Conservation (phyloP, 2,888 invertebrate genomes). For the Thumatha senex region DNA sequence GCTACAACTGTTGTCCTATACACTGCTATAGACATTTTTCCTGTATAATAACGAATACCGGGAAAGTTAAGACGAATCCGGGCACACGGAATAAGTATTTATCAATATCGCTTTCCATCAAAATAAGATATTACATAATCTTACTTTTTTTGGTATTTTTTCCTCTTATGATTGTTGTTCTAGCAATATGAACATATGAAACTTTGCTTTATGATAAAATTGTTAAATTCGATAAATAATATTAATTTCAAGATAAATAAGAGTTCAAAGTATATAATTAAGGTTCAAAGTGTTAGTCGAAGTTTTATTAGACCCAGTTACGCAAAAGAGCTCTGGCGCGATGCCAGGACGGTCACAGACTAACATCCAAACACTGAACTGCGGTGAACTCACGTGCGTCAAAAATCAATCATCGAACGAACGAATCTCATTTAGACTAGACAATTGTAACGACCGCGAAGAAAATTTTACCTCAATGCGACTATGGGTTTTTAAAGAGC, state of each 20-base stretch:
- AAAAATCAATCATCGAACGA: constrained; percentile 48
- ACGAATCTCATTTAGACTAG: constrained; percentile 43
- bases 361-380: constrained; percentile 44
- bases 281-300: constrained; percentile 28
- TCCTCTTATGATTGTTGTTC: no score
- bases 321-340: constrained; percentile 54
- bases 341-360: constrained; percentile 50
- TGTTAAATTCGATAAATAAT: no score
- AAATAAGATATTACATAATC: no score
- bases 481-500: no score
- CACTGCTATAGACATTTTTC: constrained; percentile 50
- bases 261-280: background rate
- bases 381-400: constrained; percentile 48
- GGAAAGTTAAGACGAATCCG: constrained; percentile 33
- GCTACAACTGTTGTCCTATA: constrained; percentile 62
- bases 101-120: constrained; percentile 45
- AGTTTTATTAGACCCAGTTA: constrained; percentile 47
- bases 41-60: constrained; percentile 55
- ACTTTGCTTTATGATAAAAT: no score
- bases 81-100: constrained; percentile 37
- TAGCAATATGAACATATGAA: no score
- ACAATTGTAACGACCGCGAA: constrained; percentile 11
- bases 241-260: no score
- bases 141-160: no score
- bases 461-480: background rate